Evolutionary conservation across 1,140 invertebrate species (phyloP), one percentile per base, ranked within the genome.

Genomic region (Eupristina koningsbergeri): DNA sequence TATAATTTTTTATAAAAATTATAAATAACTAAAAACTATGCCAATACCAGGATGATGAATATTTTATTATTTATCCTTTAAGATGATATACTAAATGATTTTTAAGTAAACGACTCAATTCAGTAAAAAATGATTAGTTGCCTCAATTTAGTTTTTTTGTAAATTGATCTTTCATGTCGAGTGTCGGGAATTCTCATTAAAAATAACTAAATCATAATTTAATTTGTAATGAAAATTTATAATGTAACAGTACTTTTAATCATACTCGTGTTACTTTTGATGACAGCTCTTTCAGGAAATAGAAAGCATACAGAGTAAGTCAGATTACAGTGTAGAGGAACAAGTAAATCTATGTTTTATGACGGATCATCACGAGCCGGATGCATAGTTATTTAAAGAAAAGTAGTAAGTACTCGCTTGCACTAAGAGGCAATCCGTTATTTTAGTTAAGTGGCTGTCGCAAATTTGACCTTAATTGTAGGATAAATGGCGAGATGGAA

Each of bases 391-490:
- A 53, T 76, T 76, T 88, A 79, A 87, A 87, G 85, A 86, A 78
- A 86, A 86, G 84, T 85, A 88, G 86, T 87, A 86, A 87, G 84
- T 86, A 86, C 88, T 88, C 86, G 39, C 67, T 77, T 13, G 45
- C n/a, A 15, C 29, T 39, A 29, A 80, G 77, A 86, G 85, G 80
- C 86, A 85, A 89, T 89, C 86, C 88, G 89, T 90, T 89, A 90
- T 89, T 89, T n/a, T 87, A 84, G 86, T 88, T 90, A 89, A 91
- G 89, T 89, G 89, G 89, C 88, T 90, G 89, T 90, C 89, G 88
- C 88, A 88, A 89, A 88, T 89, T 89, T 87, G 89, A 90, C 89
- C 88, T 88, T 90, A 91, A 91, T 91, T 90, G 89, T 89, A 76
- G 88, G 89, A 91, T 86, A 88, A 90, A 89, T 89, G 88, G 87